phyloP scores from a whole-genome alignment of 2,888 invertebrate genomes.

The Liodrosophila aerea region DNA sequence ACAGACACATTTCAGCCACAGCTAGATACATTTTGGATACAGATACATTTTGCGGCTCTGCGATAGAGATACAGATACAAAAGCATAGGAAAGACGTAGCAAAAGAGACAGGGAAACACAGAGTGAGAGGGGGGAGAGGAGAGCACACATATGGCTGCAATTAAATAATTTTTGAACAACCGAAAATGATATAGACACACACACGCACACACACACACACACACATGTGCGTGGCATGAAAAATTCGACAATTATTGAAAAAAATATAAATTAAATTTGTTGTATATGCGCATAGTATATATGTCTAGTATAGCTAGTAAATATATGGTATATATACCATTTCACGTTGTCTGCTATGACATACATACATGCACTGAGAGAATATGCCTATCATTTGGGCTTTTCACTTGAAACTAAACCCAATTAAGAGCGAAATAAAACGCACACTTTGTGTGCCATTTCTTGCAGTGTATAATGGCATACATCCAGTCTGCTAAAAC shows the following conservation, averaged over 20 bases:
- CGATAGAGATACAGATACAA: slow-evolving; percentile 23
- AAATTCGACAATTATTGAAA: slow-evolving; percentile 52
- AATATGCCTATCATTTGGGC: too few species aligned
- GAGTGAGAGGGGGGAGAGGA: not conserved
- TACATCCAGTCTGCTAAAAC: slow-evolving; percentile 11
- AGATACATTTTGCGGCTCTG: not conserved
- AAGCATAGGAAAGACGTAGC: slow-evolving; percentile 31
- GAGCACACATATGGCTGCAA: slow-evolving; percentile 73
- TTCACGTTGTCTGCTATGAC: too few species aligned
- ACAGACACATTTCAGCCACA: too few species aligned
- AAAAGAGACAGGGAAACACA: not conserved
- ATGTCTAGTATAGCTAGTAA: slow-evolving; percentile 1
- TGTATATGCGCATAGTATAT: not conserved
- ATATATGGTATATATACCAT: not conserved
- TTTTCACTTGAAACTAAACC: too few species aligned
- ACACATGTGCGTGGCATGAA: slow-evolving; percentile 11
- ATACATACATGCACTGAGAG: too few species aligned
- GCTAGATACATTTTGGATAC: too few species aligned
- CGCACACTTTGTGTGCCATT: too few species aligned
- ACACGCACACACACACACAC: slow-evolving; percentile 26
- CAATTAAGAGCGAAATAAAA: too few species aligned
- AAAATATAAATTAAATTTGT: slow-evolving; percentile 29
- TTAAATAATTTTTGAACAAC: slow-evolving; percentile 66
- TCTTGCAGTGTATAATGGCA: slow-evolving; percentile 11
- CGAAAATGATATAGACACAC: slow-evolving; percentile 57